Evolutionary conservation across 2,888 invertebrate genomes (phyloP), one percentile per base, ranked within the genome.

Genomic region (Cryptocephalus moraei): DNA sequence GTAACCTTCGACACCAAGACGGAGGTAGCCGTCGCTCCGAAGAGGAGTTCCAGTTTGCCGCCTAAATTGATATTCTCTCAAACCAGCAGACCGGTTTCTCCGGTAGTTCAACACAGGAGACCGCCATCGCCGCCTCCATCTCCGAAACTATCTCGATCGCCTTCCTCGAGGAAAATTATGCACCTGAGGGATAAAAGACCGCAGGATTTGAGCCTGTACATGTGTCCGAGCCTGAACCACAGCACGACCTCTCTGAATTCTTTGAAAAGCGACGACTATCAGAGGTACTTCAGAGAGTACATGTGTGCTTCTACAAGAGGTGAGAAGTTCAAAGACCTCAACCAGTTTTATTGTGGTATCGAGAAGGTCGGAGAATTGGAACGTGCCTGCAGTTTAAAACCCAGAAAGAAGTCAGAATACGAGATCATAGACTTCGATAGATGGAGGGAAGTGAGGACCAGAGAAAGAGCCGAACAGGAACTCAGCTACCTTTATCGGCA

Each of bases 371-470:
- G 85, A 0, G 82, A 90, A 60, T 68, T 92, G 47, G 91, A 92
- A 70, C 79, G 80, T 55, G 81, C 83, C 1, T 85, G 88, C 40
- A 83, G 85, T 59, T 73, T 87, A 43, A 78, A 82, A 43, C 86
- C 86, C 1, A 75, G 88, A 57, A 76, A 86, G 57, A 76, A 80
- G 56, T 81, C 77, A 66, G 84, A 86, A 61, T 84, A 86, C 58
- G 88, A 89, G 65, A 82, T 89, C 9, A 82, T 91, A 50, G 90
- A 91, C 70, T 91, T 86, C 64, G 91, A 91, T 55, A 78, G 88
- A 48, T 91, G 91, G 91, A 86, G 83, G 64, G 82, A 82, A 67
- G 79, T 91, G 14, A 75, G 91, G 45, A 77, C 78, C 8, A 82
- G 86, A 55, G 89, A 90, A 68, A 79, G 82, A 55, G 90, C 90